Evolutionary conservation across 2,113 vertebrate species (phyloP), one percentile per base, ranked within the genome.

Genomic region (Sialia sialis): DNA sequence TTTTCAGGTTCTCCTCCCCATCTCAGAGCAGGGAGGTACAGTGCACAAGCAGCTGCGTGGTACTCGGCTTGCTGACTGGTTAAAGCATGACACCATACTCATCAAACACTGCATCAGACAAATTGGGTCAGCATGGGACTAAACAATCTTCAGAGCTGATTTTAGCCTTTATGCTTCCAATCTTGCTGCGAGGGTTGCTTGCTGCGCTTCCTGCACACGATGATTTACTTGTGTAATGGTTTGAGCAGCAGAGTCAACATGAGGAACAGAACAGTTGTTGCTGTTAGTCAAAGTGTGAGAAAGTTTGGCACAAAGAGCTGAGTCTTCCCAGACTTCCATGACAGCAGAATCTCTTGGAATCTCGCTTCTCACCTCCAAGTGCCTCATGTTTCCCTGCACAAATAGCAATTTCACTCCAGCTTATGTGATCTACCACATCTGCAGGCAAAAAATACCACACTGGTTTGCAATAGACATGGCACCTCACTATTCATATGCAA

Each of bases 41-140:
- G 36, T 19, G 18, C 36, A 19, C 0, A 1, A 59, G 62, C 0
- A 0, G 44, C 62, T 44, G 54, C 0, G 1, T 16, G 22, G 38
- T 11, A 10, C 44, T 51, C 39, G 15, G 54, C 32, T 51, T 86
- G 22, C 73, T 77, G 38, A 12, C 63, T 60, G 38, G 7, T 38
- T 60, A n/a, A 60, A 68, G 32, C 32, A 44, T 2, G 8, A 38
- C 49, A 59, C 12, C 23, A 26, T 8, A 46, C 16, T 9, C 14
- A 3, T 59, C 62, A 75, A 90, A 83, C 1, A 1, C 22, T 21
- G 13, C 38, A 43, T 52, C 29, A 32, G 79, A 38, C 36, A 59
- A 62, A 75, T 67, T 17, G 43, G 16, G 39, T 43, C 75, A 72
- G 23, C 36, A 51, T 23, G 56, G 26, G 30, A 5, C 32, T 59